Conservation (phyloP, 92 coral and sea anemone genomes). For the Porites divaricata region DNA sequence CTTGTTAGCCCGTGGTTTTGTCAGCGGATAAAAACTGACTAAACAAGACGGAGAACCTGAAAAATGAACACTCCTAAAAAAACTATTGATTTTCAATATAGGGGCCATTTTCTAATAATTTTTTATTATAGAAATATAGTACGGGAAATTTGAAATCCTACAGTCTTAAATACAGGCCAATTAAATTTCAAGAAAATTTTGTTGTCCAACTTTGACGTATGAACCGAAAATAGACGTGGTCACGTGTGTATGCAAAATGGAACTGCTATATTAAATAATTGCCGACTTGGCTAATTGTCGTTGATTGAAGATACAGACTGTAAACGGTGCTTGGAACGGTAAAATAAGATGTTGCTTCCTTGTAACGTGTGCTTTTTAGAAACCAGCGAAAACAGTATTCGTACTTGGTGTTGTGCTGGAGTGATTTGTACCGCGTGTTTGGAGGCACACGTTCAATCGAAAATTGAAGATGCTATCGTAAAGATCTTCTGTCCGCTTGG, state of each 20-base stretch:
- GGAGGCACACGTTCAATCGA: constrained; percentile 70
- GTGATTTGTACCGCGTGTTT: constrained; percentile 72
- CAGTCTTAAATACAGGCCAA: too few species aligned
- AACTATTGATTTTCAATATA: too few species aligned
- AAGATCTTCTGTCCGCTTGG: constrained; percentile 84
- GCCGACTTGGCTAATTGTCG: constrained; percentile 26
- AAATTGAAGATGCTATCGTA: constrained; percentile 76
- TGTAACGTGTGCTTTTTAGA: constrained; percentile 79
- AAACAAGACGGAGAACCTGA: too few species aligned
- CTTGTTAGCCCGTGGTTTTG: too few species aligned
- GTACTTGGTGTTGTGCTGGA: constrained; percentile 75
- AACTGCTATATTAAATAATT: constrained; percentile 4
- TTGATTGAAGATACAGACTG: neutral
- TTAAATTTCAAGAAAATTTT: too few species aligned
- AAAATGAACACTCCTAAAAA: too few species aligned
- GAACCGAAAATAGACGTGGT: constrained; percentile 26
- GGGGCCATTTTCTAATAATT: too few species aligned
- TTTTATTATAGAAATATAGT: too few species aligned
- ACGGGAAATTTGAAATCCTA: too few species aligned
- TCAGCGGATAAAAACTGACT: too few species aligned
- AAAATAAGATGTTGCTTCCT: constrained; percentile 39
- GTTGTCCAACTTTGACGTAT: neutral
- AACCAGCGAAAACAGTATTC: constrained; percentile 60
- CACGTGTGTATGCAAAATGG: constrained; percentile 50
- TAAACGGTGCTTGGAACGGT: neutral